Conservation (phyloP, 2,888 invertebrate species). For the Drosophila limbata region DNA sequence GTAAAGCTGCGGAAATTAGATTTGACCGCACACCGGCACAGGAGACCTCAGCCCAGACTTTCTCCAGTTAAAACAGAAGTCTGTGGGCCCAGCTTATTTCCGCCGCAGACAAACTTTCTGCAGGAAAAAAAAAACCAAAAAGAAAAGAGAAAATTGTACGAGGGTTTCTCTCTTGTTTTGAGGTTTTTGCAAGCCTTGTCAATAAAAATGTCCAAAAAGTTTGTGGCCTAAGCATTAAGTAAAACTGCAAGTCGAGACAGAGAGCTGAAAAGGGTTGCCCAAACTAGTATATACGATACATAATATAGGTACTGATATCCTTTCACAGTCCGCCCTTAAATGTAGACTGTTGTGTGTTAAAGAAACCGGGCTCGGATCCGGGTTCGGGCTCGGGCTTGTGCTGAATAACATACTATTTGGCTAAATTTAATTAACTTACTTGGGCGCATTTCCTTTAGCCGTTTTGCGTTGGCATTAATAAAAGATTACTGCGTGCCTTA, state of each 20-base stretch:
- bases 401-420: conserved; percentile 25
- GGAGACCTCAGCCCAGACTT: conserved; percentile 30
- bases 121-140: conserved; percentile 13
- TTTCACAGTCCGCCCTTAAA: background rate
- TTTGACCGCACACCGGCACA: conserved; percentile 77
- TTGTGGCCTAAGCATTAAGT: conserved; percentile 73
- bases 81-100: conserved; percentile 68
- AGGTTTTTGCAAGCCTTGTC: conserved; percentile 66
- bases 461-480: conserved; percentile 69
- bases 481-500: conserved; percentile 71
- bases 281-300: conserved; percentile 1
- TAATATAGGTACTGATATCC: conserved; percentile 21
- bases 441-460: conserved; percentile 56
- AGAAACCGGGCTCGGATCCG: background rate
- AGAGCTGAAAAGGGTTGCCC: conserved; percentile 72
- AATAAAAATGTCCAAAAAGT: conserved; percentile 82
- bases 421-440: conserved; percentile 81
- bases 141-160: conserved; percentile 60
- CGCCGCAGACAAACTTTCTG: conserved; percentile 73
- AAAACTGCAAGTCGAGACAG: conserved; percentile 25
- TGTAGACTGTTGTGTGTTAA: conserved; percentile 28
- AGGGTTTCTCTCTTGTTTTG: conserved; percentile 56
- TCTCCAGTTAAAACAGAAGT: conserved; percentile 46
- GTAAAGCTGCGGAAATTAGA: conserved; percentile 83
- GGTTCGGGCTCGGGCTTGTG: conserved; percentile 5